Base-by-base conservation (phyloP, 2,888 invertebrate species). In the Sphecodes monilicornis region DNA sequence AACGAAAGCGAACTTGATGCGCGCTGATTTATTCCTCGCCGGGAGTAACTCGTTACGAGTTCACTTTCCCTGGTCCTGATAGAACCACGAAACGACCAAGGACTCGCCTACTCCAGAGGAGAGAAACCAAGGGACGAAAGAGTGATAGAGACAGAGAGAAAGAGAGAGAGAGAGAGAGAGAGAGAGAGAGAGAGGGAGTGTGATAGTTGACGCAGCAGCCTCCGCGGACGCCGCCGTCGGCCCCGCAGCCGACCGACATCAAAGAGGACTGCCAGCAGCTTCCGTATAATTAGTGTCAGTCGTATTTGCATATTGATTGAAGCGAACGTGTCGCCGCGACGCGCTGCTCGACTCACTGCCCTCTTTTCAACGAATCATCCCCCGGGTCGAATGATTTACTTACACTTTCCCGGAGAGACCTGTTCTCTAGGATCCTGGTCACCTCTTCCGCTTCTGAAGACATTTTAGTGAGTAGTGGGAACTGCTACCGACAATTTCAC, bases 271-370 rank as follows among this genome's bases (percentile, higher is more conserved):
- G 66, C 91, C 68, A 66, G 91, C 91, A 92, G 93, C 94, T 94
- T 93, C 93, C 93, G 94, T 94, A 93, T 94, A 94, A 94, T 94
- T 94, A 94, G 94, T 93, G 92, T 92, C 93, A 92, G 92, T 91
- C 91, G 90, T 92, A 94, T 94, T 94, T 94, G 93, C 94, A 94
- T 94, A 94, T 94, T 94, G 94, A 94, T 94, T 93, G 93, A 92
- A 93, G 92, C 86, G 88, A 89, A 92, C 92, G 92, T 92, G 90
- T 92, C 91, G 91, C 89, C 86, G 84, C 88, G 89, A 83, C 87
- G 85, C 92, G 91, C 36, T 22, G 32, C 32, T 36, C 92, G 90
- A 91, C 91, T 91, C 90, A 90, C 91, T 93, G 93, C 90, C 92
- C 93, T 92, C 91, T 91, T 91, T 91, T 91, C 84, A 84, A 78